These are phyloP conservation scores for Tyria jacobaeae DNA, from an alignment of 2,888 invertebrate genomes.

Conservation along the genomic window DNA sequence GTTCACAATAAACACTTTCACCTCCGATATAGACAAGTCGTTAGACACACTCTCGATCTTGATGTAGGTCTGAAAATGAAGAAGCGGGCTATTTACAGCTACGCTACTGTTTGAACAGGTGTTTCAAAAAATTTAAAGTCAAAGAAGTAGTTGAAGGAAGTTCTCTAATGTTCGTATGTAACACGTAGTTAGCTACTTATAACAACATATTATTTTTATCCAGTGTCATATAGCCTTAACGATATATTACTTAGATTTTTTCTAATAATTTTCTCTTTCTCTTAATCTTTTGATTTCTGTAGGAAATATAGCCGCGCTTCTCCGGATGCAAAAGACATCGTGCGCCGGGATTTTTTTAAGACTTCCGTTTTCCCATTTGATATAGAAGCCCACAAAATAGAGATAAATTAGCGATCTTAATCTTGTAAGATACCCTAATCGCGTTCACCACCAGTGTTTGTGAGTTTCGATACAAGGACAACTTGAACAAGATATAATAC, in stretches of 20 bases:
- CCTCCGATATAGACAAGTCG: constrained; percentile 90
- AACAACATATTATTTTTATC: background rate
- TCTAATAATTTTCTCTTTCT: constrained; percentile 12
- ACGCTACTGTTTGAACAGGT: constrained; percentile 36
- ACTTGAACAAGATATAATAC: too few species aligned
- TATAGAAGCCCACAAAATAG: constrained; percentile 27
- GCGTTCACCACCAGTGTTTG: constrained; percentile 1
- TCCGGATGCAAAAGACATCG: constrained; percentile 31
- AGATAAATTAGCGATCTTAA: constrained; percentile 30
- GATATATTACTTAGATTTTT: background rate
- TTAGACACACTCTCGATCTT: constrained; percentile 90
- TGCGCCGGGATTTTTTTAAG: constrained; percentile 27
- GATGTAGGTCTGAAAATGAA: constrained; percentile 89
- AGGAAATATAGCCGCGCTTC: constrained; percentile 31
- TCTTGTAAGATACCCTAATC: constrained; percentile 16
- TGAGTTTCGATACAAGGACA: background rate
- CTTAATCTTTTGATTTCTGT: constrained; percentile 31
- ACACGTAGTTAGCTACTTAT: background rate
- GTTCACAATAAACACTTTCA: constrained; percentile 92
- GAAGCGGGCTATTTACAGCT: constrained; percentile 14
- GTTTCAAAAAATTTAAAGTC: constrained; percentile 33
- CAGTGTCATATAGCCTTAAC: background rate
- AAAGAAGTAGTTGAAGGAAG: constrained; percentile 30
- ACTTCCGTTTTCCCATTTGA: constrained; percentile 31
- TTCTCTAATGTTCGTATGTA: background rate